Base-by-base conservation (phyloP, 1,140 invertebrate species). In the Ericerus pela region DNA sequence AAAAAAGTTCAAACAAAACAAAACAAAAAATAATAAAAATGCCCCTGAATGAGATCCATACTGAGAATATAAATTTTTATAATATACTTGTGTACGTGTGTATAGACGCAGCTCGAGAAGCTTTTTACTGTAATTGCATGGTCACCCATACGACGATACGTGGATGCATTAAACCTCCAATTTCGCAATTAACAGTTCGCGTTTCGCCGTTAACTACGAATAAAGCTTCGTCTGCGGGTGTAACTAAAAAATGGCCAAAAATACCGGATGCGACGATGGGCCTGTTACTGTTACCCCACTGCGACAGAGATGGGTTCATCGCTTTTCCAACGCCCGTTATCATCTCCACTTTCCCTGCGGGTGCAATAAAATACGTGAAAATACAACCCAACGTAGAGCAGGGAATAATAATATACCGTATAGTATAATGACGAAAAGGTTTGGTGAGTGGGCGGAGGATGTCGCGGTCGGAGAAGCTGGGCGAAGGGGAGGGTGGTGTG, bases 231-330 rank as follows among this genome's bases (percentile, higher is more conserved):
- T 76, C 79, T 28, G 81, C 79, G 2, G 83, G 80, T 24, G 81
- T 82, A 54, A 84, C 80, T 73, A 88, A 76, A 67, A 79, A 86
- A 61, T 79, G 78, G 38, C 82, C 83, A 66, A 87, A 86, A 33
- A 84, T 64, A 60, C 72, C 75, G 53, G 82, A 81, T 54, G 77
- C 76, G 56, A 77, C 76, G 57, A 88, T 82, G 26, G 79, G 76
- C 62, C 83, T 73, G 62, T 79, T 79, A 10, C 79, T 74, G 61
- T 79, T 79, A 38, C 75, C 76, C 80, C 82, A 85, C 63, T 79
- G 75, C 52, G 79, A 72, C 58, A 77, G 62, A 38, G 68, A 68
- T 4, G 72, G 65, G 8, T 74, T 68, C 68, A 78, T 75, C 14
- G 81, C 76, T 63, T 75, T 75, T 2, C 81, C 81, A 3, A 84